phyloP scores from a whole-genome alignment of 2,113 vertebrate genomes.

The Mormoops blainvillei region DNA sequence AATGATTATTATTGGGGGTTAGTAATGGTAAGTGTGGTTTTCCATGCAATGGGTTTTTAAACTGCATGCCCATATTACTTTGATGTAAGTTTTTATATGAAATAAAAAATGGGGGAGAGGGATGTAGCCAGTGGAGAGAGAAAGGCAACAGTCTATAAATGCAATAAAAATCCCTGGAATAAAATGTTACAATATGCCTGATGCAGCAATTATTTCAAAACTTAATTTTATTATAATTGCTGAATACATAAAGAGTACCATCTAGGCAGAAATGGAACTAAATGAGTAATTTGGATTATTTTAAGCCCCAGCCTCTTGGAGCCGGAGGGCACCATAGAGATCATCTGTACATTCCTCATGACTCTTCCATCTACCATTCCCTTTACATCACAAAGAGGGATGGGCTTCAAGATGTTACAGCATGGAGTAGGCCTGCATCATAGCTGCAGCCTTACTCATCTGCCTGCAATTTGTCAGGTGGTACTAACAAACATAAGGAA shows the following conservation, averaged over 20 bases:
- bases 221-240: not conserved
- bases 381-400: not conserved
- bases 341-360: not conserved
- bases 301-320: not conserved
- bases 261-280: not conserved
- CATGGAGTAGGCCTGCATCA: not conserved
- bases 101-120: not conserved
- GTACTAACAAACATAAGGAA: not conserved
- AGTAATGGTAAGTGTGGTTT: not conserved
- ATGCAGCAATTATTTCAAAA: not conserved
- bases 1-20: not conserved
- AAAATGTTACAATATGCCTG: not conserved
- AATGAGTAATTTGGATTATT: not conserved
- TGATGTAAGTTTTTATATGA: not conserved
- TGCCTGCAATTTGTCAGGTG: not conserved
- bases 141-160: not conserved
- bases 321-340: not conserved
- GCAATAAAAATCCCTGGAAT: not conserved
- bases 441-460: not conserved
- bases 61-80: not conserved
- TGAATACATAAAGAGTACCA: not conserved
- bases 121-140: not conserved
- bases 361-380: not conserved
- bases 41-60: not conserved
- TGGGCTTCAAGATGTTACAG: not conserved